These are phyloP conservation scores for Cylas formicarius DNA, from an alignment of 1,140 invertebrate genomes.

Conservation along the genomic window DNA sequence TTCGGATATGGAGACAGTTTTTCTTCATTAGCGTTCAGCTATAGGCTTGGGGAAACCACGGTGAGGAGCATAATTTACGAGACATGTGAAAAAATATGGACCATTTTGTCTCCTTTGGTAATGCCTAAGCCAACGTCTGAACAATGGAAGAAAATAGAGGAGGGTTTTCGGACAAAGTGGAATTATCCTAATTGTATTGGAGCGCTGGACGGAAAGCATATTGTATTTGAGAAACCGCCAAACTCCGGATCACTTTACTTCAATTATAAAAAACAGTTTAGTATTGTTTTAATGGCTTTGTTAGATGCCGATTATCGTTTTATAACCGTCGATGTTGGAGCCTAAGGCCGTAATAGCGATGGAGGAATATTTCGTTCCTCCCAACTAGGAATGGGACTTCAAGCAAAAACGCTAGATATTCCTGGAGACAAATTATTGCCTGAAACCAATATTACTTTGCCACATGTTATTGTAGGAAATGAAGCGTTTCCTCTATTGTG, in stretches of 20 bases:
- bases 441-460: conserved; percentile 12
- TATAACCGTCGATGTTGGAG: conserved; percentile 43
- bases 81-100: conserved; percentile 17
- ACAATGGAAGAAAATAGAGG: conserved; percentile 21
- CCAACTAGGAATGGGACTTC: conserved; percentile 8
- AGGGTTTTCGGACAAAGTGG: conserved; percentile 30
- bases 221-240: conserved; percentile 35
- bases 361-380: conserved; percentile 29
- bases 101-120: conserved; percentile 6
- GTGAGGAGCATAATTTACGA: conserved; percentile 18
- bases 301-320: conserved; percentile 45
- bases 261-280: conserved; percentile 45
- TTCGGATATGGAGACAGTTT: conserved; percentile 10
- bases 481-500: conserved; percentile 21
- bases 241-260: conserved; percentile 39
- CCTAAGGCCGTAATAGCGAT: conserved; percentile 41
- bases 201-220: conserved; percentile 45
- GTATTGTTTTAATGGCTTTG: conserved; percentile 43
- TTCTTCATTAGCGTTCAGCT: conserved; percentile 14
- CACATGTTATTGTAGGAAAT: conserved; percentile 29
- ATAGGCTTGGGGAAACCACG: conserved; percentile 18
- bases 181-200: conserved; percentile 39
- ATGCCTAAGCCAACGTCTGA: conserved; percentile 15
- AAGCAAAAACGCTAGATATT: conserved; percentile 5
- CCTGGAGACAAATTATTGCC: conserved; percentile 13